Evolutionary conservation across 2,888 invertebrate genomes (phyloP).

Genomic region (Drosophila melanosoma): DNA sequence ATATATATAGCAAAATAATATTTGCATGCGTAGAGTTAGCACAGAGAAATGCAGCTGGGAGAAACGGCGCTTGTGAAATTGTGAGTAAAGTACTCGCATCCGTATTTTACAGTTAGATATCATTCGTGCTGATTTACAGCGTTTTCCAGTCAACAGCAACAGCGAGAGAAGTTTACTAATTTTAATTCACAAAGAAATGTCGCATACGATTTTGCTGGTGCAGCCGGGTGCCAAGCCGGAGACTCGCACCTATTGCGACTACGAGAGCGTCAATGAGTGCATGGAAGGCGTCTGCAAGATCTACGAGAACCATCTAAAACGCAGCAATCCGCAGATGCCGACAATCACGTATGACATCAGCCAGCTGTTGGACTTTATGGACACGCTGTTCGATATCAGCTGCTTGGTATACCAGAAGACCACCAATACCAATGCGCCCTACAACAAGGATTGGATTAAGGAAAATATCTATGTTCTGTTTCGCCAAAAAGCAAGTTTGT

Average conservation of each 20-base stretch:
- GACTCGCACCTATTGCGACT: conserved; percentile 98
- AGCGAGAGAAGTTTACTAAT: neutral
- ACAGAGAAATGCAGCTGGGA: too few species aligned
- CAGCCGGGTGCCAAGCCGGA: conserved; percentile 97
- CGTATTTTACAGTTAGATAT: neutral
- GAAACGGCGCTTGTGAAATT: neutral
- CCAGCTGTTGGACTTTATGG: conserved; percentile 98
- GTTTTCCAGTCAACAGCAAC: neutral
- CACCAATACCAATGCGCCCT: conserved; percentile 97
- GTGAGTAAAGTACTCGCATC: neutral
- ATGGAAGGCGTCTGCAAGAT: conserved; percentile 99
- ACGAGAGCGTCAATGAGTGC: conserved; percentile 98
- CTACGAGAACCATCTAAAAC: conserved; percentile 98
- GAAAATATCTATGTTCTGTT: conserved; percentile 98
- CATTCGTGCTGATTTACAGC: neutral
- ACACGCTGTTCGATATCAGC: conserved; percentile 97
- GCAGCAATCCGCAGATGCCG: conserved; percentile 95
- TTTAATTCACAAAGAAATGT: conserved; percentile 85
- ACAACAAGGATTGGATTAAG: conserved; percentile 99
- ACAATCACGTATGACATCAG: conserved; percentile 99
- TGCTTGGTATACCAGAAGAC: conserved; percentile 98
- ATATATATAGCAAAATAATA: too few species aligned
- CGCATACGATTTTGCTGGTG: conserved; percentile 98
- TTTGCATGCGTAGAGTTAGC: too few species aligned
- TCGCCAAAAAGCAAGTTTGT: conserved; percentile 71